Base-by-base conservation (phyloP, 2,888 invertebrate species). In the Phytoseiulus persimilis region DNA sequence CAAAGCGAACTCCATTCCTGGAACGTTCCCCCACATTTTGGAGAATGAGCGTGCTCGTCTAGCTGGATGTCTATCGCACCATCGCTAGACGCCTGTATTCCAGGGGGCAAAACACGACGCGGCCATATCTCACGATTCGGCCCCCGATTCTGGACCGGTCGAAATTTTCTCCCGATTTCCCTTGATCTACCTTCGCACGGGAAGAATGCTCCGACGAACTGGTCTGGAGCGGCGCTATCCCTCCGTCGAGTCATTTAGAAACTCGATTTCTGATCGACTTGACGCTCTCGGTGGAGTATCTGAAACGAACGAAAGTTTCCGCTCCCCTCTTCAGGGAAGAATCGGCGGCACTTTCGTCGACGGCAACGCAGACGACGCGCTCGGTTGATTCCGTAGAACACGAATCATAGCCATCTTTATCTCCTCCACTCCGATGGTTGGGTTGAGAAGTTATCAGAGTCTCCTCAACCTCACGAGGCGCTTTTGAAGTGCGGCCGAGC, bases 371-470 rank as follows among this genome's bases (percentile, higher is more conserved):
- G 65, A 65, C 65, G 65, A 65, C 65, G 65, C 65, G 65, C 65
- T 65, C 65, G 65, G 65, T 65, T 65, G 65, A 65, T 65, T 65
- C 65, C 65, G 65, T 65, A 65, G 65, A 65, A 18, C 65, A 23
- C 65, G 65, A 65, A 65, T 65, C 9, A 65, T 65, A 3, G 65
- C 65, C 65, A 65, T 65, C 18, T 65, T 65, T 65, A 65, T 65
- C 65, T 65, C 18, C 65, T 65, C 65, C 65, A 3, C 65, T 65
- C 65, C 65, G 65, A 65, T 65, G 65, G 11, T 28, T 65, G 65
- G 65, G 65, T 65, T 65, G 65, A 65, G 65, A 65, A 65, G 65
- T 65, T 65, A 65, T 65, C 65, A 65, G 65, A 65, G 65, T 65
- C 65, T 65, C 65, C 65, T 65, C 65, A 65, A 65, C 65, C 65